These are phyloP conservation scores for Drosophila robusta DNA, from an alignment of 2,888 invertebrate species.

Conservation along the genomic window DNA sequence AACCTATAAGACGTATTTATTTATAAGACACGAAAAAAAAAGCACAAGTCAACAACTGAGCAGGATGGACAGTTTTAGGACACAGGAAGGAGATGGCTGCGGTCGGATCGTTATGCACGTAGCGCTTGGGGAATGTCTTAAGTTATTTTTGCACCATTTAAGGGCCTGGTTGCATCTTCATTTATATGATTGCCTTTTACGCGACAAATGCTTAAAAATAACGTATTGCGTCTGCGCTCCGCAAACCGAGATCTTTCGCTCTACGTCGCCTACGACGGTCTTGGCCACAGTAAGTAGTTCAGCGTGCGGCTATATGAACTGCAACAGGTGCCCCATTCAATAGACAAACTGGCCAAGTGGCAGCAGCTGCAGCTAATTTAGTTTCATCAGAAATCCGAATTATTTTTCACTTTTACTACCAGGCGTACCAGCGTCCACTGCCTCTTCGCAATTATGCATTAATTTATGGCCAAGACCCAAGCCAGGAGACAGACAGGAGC, in stretches of 20 bases:
- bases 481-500: slow-evolving; percentile 39
- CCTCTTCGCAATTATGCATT: slow-evolving; percentile 57
- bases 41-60: background rate
- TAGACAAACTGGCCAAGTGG: slow-evolving; percentile 34
- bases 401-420: slow-evolving; percentile 69
- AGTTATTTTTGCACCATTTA: slow-evolving; percentile 68
- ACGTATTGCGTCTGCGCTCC: slow-evolving; percentile 32
- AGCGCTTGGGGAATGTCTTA: slow-evolving; percentile 59
- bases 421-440: background rate
- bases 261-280: background rate
- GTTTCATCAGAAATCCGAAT: slow-evolving; percentile 47
- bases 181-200: slow-evolving; percentile 69
- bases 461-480: slow-evolving; percentile 61
- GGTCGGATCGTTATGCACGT: slow-evolving; percentile 61
- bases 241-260: background rate
- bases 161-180: slow-evolving; percentile 72
- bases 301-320: background rate
- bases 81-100: slow-evolving; percentile 12
- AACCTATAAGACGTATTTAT: slow-evolving; percentile 36
- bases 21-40: slow-evolving; percentile 18
- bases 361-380: slow-evolving; percentile 2
- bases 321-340: slow-evolving; percentile 66
- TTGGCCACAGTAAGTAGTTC: slow-evolving; percentile 20
- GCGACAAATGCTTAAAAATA: slow-evolving; percentile 52
- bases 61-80: background rate